Evolutionary conservation across 2,113 vertebrate genomes (phyloP).

Genomic region (Cnemophilus loriae): DNA sequence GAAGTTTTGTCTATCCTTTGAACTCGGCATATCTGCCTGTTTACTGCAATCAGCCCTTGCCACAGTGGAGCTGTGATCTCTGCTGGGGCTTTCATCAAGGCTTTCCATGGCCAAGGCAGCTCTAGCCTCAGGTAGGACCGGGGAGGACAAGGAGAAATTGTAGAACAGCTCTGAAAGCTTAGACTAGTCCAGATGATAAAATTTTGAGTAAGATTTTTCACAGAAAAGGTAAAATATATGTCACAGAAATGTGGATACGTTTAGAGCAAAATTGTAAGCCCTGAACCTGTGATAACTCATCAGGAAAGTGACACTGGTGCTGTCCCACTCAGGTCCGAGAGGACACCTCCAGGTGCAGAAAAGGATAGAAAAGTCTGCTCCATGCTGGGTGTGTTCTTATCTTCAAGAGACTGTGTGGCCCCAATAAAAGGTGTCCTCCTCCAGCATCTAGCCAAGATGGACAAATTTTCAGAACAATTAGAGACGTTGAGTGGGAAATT

Average conservation of each 20-base stretch:
- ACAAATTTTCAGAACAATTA: neutral
- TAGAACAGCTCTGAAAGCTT: neutral
- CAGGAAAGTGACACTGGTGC: neutral
- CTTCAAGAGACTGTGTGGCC: neutral
- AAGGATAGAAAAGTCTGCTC: neutral
- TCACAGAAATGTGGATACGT: neutral
- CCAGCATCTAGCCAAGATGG: neutral
- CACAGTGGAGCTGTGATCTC: neutral
- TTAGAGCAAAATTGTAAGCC: neutral
- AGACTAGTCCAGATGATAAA: neutral
- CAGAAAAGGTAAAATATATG: neutral
- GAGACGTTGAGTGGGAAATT: neutral
- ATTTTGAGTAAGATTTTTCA: neutral
- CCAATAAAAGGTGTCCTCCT: neutral
- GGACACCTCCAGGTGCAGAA: neutral
- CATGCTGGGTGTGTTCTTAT: neutral
- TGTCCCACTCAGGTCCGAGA: neutral
- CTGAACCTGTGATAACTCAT: neutral
- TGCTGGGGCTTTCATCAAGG: neutral
- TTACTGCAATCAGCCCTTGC: neutral
- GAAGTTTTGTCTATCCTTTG: neutral
- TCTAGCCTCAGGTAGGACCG: neutral
- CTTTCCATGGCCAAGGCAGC: neutral
- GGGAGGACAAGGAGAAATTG: neutral
- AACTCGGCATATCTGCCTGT: rapidly evolving